Conservation (phyloP, 2,888 invertebrate genomes). For the Cephonodes hylas region DNA sequence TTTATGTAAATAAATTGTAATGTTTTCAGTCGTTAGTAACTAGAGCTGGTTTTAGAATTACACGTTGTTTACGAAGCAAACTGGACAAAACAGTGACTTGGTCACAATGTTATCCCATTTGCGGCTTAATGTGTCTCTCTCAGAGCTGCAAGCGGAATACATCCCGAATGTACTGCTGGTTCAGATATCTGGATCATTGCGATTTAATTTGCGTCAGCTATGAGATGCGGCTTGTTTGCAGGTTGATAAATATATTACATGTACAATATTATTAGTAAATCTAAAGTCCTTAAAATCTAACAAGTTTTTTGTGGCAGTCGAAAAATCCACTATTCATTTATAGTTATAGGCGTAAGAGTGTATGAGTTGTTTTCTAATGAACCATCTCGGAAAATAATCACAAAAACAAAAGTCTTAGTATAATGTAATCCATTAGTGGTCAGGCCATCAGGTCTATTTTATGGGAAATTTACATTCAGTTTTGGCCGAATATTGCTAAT, state of each 20-base stretch:
- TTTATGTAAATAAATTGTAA: background rate
- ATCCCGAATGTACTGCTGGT: background rate
- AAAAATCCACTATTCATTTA: no score
- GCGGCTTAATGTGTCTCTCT: background rate
- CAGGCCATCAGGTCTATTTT: no score
- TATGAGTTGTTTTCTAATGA: no score
- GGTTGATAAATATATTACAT: background rate
- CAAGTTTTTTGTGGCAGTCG: no score
- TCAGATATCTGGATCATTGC: background rate
- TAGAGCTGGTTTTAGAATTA: constrained; percentile 3
- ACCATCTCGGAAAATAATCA: no score
- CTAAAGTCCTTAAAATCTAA: no score
- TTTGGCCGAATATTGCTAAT: no score
- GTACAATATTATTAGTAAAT: background rate
- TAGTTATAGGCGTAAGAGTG: no score
- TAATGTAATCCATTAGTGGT: no score
- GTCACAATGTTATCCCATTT: background rate
- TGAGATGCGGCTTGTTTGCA: background rate
- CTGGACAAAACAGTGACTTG: constrained; percentile 12
- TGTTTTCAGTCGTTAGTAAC: background rate
- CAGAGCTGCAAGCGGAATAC: background rate
- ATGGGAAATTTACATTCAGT: no score
- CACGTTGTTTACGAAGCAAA: constrained; percentile 9
- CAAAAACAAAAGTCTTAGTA: no score
- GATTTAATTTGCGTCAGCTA: background rate